These are phyloP conservation scores for Chrysopilus asiliformis DNA, from an alignment of 2,888 invertebrate species.

Conservation along the genomic window DNA sequence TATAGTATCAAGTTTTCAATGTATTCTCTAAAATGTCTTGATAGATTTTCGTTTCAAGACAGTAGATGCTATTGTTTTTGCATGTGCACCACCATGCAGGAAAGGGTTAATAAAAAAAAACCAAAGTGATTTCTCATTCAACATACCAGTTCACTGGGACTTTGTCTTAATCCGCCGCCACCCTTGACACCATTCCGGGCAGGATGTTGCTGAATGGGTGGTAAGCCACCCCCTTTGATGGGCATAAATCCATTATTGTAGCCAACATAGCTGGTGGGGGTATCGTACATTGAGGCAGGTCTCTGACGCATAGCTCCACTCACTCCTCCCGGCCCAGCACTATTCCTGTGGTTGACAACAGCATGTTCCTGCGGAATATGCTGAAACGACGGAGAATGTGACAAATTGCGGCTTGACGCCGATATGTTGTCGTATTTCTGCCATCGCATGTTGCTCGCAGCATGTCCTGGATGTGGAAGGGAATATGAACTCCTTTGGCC, in stretches of 20 bases:
- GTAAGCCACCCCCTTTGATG: constrained; percentile 5
- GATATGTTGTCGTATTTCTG: constrained; percentile 16
- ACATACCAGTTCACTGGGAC: constrained; percentile 22
- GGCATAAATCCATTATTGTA: constrained; percentile 12
- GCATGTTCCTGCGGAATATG: constrained; percentile 16
- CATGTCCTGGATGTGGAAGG: constrained; percentile 21
- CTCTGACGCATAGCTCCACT: constrained; percentile 9
- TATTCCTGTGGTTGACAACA: constrained; percentile 11
- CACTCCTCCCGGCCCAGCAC: neutral
- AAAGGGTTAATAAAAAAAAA: no score
- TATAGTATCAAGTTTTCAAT: no score
- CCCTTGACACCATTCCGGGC: neutral
- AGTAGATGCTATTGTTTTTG: no score
- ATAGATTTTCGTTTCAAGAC: no score
- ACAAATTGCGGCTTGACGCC: constrained; percentile 13
- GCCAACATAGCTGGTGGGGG: constrained; percentile 13
- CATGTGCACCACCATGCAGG: no score
- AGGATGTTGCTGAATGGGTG: constrained; percentile 1
- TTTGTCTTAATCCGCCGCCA: constrained; percentile 15
- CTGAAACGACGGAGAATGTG: constrained; percentile 18
- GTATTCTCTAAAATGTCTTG: no score
- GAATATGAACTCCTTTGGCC: constrained; percentile 21
- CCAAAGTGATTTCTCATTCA: neutral
- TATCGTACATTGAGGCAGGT: constrained; percentile 19
- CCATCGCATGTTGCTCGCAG: constrained; percentile 20